These are phyloP conservation scores for Thereva unica DNA, from an alignment of 2,888 invertebrate species.

Conservation along the genomic window DNA sequence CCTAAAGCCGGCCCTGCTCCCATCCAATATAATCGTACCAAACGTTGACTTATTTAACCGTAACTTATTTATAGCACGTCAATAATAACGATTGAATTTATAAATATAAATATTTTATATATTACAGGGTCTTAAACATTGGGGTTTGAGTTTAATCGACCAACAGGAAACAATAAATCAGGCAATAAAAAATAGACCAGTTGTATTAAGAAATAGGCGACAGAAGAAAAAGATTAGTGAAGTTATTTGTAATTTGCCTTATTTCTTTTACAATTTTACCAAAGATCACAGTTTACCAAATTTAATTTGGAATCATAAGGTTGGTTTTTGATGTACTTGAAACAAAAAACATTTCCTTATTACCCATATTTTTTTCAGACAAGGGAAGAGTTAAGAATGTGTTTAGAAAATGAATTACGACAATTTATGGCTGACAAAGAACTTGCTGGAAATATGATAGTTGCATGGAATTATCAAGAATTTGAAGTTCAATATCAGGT, in stretches of 20 bases:
- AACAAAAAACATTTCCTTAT: neutral
- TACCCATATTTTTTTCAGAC: constrained; percentile 64
- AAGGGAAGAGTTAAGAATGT: constrained; percentile 89
- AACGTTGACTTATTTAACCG: no score
- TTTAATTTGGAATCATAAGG: constrained; percentile 98
- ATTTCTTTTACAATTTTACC: constrained; percentile 94
- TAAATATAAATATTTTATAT: neutral
- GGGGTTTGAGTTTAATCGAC: constrained; percentile 63
- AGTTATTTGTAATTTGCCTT: constrained; percentile 61
- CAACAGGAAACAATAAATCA: constrained; percentile 55
- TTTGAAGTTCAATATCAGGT: constrained; percentile 89
- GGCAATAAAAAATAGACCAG: constrained; percentile 70
- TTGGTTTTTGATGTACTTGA: constrained; percentile 51
- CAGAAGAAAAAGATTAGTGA: constrained; percentile 60
- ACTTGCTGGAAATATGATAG: constrained; percentile 75
- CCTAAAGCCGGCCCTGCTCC: no score
- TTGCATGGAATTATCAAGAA: constrained; percentile 98
- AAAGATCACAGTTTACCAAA: constrained; percentile 94
- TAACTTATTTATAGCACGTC: no score
- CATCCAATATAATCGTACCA: no score
- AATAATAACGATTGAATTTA: constrained; percentile 11
- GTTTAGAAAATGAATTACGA: constrained; percentile 90
- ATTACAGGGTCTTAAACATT: constrained; percentile 63
- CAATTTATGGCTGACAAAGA: constrained; percentile 90
- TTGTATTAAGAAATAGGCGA: constrained; percentile 86